Evolutionary conservation across 2,797 vertebrate species (phyloP), one percentile per base, ranked within the genome.

Genomic region (Leptodactylus fallax): DNA sequence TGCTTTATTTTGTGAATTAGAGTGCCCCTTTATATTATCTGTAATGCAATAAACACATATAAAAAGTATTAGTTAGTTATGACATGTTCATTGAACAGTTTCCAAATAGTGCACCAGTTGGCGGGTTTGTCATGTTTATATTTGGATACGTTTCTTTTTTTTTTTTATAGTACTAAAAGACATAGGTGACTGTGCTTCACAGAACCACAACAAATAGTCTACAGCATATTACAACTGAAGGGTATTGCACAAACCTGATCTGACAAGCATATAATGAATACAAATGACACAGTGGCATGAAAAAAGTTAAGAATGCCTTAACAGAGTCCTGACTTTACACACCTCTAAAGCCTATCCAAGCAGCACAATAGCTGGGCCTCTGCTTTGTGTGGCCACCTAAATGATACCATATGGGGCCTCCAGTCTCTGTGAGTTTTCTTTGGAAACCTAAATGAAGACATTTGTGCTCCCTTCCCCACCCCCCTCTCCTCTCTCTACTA

Each of bases 381-480:
- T 82, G 84, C 79, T 86, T 89, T 89, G 88, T 89, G 88, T 83
- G 88, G 79, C 71, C 88, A 89, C 85, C 85, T 89, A 89, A 89
- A 89, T 87, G 85, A 87, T 86, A 83, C 88, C 88, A 89, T 89
- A 89, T 89, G 88, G 79, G 85, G 88, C 85, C 85, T 87, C 85
- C 9, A 49, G 88, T 79, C 88, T 86, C 60, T 58, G 72, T 27
- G 81, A 89, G 85, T 89, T 86, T 89, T 87, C 88, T 78, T 89
- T 89, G 88, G 88, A 81, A 87, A 53, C 65, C 80, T 86, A 89
- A 89, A 89, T 87, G 85, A 83, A 89, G 88, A 86, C 80, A 87
- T 89, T 89, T 83, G 88, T 89, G 88, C 79, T 89, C 81, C 85
- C 53, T 55, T 86, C 85, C 88, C 88, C 85, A 79, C 74, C 88